Base-by-base conservation (phyloP, 2,113 vertebrate species). In the Sinocyclocheilus grahami region DNA sequence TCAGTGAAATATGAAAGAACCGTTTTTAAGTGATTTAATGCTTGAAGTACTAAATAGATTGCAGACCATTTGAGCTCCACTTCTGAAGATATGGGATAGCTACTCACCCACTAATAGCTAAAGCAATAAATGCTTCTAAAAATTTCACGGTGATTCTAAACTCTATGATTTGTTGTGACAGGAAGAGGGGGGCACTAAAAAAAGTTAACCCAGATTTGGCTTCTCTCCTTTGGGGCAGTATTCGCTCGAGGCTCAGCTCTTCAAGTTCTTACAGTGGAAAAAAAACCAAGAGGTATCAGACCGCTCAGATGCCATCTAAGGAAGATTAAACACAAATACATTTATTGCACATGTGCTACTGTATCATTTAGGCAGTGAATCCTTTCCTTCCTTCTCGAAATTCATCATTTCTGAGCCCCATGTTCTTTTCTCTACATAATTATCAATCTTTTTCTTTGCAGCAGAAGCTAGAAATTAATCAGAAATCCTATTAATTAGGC, bases 401-500 rank as follows among this genome's bases (percentile, higher is more conserved):
- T 62, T 42, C 24, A 85, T 78, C 0, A 42, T 27, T 53, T 22
- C 62, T 18, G 37, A 48, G 30, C 24, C 46, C 30, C 13, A 76
- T 77, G 39, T 86, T 76, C 27, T 76, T 78, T 77, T 46, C 30
- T 55, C 20, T 9, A 69, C 60, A n/a, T 76, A 72, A 86, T 86
- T 86, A 67, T 77, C 39, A 42, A 69, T 76, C 80, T 83, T 60
- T 82, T 77, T 27, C 46, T 86, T 60, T 53, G 37, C 12, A 39
- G 80, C 46, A 78, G 60, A 53, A 6, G 72, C 51, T 18, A 24
- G 30, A 83, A 69, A 69, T 87, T 53, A 71, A 83, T 87, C 72
- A 83, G 74, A 84, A 74, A 58, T 76, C 48, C 48, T 78, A 55
- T 82, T 83, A 87, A 83, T 83, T 83, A 87, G 37, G 46, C 11